Base-by-base conservation (phyloP, 2,797 vertebrate genomes). In the Ficedula albicollis region DNA sequence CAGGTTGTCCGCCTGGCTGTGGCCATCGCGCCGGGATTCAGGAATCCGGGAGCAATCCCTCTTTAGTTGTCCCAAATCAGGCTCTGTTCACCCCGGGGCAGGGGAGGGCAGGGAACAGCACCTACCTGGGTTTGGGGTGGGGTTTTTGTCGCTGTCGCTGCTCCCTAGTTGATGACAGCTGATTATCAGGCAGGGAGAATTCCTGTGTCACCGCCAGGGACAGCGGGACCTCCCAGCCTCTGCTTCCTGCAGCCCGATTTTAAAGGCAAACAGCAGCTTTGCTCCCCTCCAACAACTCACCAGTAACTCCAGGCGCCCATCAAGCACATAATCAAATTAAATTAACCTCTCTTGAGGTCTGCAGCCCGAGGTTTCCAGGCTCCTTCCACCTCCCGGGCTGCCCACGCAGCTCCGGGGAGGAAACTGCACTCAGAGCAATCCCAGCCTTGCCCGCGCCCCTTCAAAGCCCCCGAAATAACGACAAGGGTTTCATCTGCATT, bases 241-340 rank as follows among this genome's bases (percentile, higher is more conserved):
- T 29, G 14, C 75, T 60, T 70, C 46, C 56, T 26, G 36, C 43
- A 44, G 19, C 43, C 43, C 44, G 43, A 22, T 69, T 93, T 78
- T 73, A 43, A 73, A 78, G 87, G 64, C 89, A 78, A 91, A 41
- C 36, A 62, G 15, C 67, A 74, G 67, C 81, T 92, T 82, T 89
- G 55, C 78, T 15, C 20, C 39, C 34, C 17, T 9, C 13, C 81
- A 41, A 44, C 43, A 44, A 44, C 43, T 44, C 43, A 20, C 59
- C 84, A 52, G 10, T 76, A 79, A 89, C 86, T 87, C 34, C 79
- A 58, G 87, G 49, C 60, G 81, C 85, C 38, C 84, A 68, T 80
- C 85, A 76, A 90, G 89, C n/a, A 49, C 8, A 56, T 19, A 52
- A 88, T 22, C 56, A 76, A 84, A 85, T 89, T 86, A 43, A 84